Evolutionary conservation across 30 jellyfish, hydroid and myxozoan species (phyloP).

Genomic region (Mastigias papua): DNA sequence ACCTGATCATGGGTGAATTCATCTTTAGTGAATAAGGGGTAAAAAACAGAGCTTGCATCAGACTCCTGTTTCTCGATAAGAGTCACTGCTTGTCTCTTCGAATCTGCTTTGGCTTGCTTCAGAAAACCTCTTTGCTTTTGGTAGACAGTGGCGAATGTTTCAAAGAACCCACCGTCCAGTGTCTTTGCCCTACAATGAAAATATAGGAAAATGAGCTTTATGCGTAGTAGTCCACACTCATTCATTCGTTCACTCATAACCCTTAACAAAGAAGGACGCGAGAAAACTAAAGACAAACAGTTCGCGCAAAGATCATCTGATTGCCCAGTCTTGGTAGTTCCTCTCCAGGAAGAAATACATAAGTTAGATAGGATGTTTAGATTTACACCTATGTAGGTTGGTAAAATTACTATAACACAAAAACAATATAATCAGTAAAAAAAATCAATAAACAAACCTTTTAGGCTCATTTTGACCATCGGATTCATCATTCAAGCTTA

Average conservation of each 20-base stretch:
- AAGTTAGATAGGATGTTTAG: not conserved
- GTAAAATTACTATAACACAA: not conserved
- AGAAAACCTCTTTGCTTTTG: conserved; percentile 73
- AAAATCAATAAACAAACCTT: not conserved
- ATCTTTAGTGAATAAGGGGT: conserved; percentile 36
- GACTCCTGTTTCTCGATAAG: conserved; percentile 42
- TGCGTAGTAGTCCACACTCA: too few species aligned
- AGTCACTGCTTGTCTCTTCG: conserved; percentile 58
- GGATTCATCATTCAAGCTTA: conserved; percentile 44
- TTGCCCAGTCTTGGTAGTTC: too few species aligned
- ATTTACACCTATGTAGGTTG: not conserved
- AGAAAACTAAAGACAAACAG: too few species aligned
- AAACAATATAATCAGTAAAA: not conserved
- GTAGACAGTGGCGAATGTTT: conserved; percentile 72
- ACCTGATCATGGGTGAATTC: conserved; percentile 39
- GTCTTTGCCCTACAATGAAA: conserved; percentile 63
- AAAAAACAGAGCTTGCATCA: conserved; percentile 43
- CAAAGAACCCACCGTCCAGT: conserved; percentile 92
- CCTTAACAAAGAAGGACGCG: too few species aligned
- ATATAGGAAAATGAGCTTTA: not conserved
- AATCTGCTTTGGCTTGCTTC: conserved; percentile 78
- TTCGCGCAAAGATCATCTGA: too few species aligned
- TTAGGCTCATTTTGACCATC: conserved; percentile 26
- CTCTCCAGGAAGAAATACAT: not conserved
- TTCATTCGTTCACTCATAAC: too few species aligned